Base-by-base conservation (phyloP, 2,888 invertebrate genomes). In the Scelioninae gen. 2 region DNA sequence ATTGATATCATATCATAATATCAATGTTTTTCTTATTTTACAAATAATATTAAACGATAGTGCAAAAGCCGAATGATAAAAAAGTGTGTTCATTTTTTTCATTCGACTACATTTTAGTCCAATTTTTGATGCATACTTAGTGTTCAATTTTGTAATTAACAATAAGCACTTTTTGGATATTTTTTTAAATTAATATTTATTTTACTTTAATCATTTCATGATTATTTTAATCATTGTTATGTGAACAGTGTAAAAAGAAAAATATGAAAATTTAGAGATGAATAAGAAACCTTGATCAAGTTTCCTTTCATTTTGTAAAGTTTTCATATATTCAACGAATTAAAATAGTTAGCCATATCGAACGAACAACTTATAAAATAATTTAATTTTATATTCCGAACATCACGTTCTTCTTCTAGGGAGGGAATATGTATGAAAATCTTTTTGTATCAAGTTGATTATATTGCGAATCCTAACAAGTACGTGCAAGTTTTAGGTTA, bases 241-340 rank as follows among this genome's bases (percentile, higher is more conserved):
- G 31, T 31, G 5, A n/a, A n/a, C n/a, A n/a, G n/a, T 31, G 31
- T 31, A 22, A 2, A 22, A 4, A 22, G 5, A 22, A 4, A 22
- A 35, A 55, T 39, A 70, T 39, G 53, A 52, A 43, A 58, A 58
- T 16, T 1, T 18, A 46, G n/a, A 53, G 46, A 37, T 16, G 16
- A n/a, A 68, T 22, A 16, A 61, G 81, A 80, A 81, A 79, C 78
- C 80, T 76, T 85, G 84, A 85, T 85, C 85, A 85, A 80, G 81
- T 76, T 79, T 82, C 82, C 82, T 71, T 77, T 79, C 74, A 74
- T 60, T 15, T 43, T 46, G 41, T 37, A 73, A 65, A 58, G 55
- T 73, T 77, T 67, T 48, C 16, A 46, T 70, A 73, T 65, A n/a
- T n/a, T 71, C 37, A 45, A 13, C 13, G 15, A 19, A 43, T 16